A percentile compares a stretch with the other conserved stretches of the same genome.
Conservation (phyloP, 2,797 vertebrate genomes). For the Phalanger gymnotis region DNA sequence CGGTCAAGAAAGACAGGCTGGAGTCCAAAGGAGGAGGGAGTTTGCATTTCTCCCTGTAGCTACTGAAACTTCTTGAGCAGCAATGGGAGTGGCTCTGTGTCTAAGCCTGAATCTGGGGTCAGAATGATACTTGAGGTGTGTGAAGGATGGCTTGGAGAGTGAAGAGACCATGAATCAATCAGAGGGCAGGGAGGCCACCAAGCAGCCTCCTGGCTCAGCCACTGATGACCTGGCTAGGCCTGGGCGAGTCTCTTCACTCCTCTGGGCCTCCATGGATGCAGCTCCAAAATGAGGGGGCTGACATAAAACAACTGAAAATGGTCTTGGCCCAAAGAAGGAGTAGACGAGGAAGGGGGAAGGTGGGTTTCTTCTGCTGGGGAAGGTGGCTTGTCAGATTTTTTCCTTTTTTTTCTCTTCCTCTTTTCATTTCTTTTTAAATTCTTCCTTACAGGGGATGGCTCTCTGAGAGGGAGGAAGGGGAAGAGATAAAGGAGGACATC, state of each 20-base stretch:
- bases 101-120: not conserved
- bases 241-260: no score
- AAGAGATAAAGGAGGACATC: not conserved
- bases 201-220: not conserved
- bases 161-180: no score
- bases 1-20: not conserved
- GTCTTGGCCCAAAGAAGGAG: not conserved
- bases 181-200: not conserved
- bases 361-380: not conserved
- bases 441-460: not conserved
- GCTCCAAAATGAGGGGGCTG: not conserved
- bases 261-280: no score
- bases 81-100: not conserved
- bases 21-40: not conserved
- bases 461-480: not conserved
- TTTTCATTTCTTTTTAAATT: not conserved
- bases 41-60: not conserved
- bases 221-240: not conserved
- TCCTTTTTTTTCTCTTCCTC: not conserved
- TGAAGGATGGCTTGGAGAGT: not conserved
- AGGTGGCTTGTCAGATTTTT: not conserved
- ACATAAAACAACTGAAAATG: not conserved
- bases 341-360: not conserved
- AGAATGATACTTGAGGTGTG: not conserved
- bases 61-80: not conserved